Base-by-base conservation (phyloP, 2,797 vertebrate genomes). In the Poeciliopsis turneri region DNA sequence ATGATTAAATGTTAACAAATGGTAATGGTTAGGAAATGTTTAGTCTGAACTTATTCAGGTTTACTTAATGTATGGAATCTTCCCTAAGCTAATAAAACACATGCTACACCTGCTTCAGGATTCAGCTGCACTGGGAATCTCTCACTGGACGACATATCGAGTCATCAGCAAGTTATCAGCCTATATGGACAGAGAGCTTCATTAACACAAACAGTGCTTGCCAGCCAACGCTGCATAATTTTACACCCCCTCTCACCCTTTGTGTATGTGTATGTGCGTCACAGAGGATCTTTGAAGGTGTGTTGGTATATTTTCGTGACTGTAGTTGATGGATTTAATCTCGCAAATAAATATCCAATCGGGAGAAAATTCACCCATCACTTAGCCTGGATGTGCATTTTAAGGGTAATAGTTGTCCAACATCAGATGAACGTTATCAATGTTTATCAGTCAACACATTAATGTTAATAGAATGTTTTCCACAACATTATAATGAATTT, bases 151-250 rank as follows among this genome's bases (percentile, higher is more conserved):
- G 86, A 88, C 88, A 88, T 86, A 92, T 91, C 79, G 83, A 93
- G 91, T 89, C 88, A 92, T 93, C 92, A 94, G 93, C 93, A 93
- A 90, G 77, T 93, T 94, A 91, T 87, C 92, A 90, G 90, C 88
- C 91, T 89, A 75, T 89, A 92, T 92, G 93, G 93, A 94, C 91
- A 84, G 85, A 86, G 90, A 89, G 91, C 92, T 93, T 94, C 93
- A 94, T 94, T 93, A 94, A 89, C 90, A 89, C 92, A 87, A 90
- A 91, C 84, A 84, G 79, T 72, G 88, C 86, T 86, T 74, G 89
- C 84, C 91, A 93, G 93, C 93, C 88, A 93, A 94, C 90, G 71
- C 84, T 82, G 93, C 93, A 94, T 88, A 92, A 93, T 93, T 94
- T 90, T 86, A 92, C 93, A 93, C 93, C 90, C 91, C 87, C 89